Evolutionary conservation across 2,797 vertebrate species (phyloP).

Genomic region (Moxostoma hubbsi): DNA sequence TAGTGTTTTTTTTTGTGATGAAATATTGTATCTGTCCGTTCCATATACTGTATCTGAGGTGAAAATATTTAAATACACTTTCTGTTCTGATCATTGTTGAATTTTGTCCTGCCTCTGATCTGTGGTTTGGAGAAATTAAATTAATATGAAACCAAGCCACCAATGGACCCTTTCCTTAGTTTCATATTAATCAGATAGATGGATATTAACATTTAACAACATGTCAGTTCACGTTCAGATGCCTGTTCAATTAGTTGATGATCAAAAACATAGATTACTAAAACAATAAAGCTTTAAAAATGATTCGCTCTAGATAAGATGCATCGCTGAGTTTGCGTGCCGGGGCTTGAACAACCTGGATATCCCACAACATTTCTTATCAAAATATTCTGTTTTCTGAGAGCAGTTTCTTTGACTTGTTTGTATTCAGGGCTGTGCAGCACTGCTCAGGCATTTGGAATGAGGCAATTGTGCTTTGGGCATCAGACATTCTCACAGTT

Average conservation of each 20-base stretch:
- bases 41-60: constrained; percentile 87
- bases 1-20: constrained; percentile 79
- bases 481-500: constrained; percentile 56
- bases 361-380: not conserved
- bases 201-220: not conserved
- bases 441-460: constrained; percentile 54
- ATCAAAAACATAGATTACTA: not conserved
- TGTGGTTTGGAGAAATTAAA: constrained; percentile 17
- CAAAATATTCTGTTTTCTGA: constrained; percentile 4
- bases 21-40: constrained; percentile 86
- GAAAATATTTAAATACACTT: constrained; percentile 91
- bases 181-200: not conserved
- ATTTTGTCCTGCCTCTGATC: constrained; percentile 53
- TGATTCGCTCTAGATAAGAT: not conserved
- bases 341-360: not conserved
- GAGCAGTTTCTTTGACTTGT: constrained; percentile 41
- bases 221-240: not conserved
- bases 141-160: not conserved
- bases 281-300: not conserved
- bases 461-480: constrained; percentile 45
- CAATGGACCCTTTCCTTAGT: no score
- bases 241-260: not conserved
- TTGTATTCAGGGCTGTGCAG: constrained; percentile 56
- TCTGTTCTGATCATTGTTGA: constrained; percentile 87
- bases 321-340: not conserved